phyloP scores from a whole-genome alignment of 2,888 invertebrate species.

The Dioctria linearis region DNA sequence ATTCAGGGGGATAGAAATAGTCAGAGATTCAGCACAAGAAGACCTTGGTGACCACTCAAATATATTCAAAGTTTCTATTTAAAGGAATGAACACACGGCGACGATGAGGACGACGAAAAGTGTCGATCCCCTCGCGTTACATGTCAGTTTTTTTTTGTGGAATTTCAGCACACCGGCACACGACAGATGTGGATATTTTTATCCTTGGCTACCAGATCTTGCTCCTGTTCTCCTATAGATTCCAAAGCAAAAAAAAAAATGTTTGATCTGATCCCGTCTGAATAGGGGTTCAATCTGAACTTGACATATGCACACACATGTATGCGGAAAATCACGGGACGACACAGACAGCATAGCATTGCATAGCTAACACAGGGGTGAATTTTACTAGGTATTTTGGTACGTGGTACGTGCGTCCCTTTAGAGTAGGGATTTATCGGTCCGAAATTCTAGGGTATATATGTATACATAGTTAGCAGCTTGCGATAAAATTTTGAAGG shows the following conservation, averaged over 20 bases:
- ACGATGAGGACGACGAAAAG: slow-evolving; percentile 28
- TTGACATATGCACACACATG: slow-evolving; percentile 48
- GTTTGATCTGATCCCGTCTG: slow-evolving; percentile 42
- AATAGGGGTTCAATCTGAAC: slow-evolving; percentile 21
- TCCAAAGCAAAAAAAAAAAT: slow-evolving; percentile 31
- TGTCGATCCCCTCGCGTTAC: slow-evolving; percentile 53
- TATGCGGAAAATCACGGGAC: slow-evolving; percentile 20
- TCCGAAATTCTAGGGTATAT: not conserved
- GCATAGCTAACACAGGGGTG: not conserved
- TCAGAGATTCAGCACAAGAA: slow-evolving; percentile 4
- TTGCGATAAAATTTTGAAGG: not conserved
- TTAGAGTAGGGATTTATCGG: not conserved
- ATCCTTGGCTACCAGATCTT: slow-evolving; percentile 33
- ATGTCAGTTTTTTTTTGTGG: slow-evolving; percentile 39
- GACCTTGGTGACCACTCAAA: slow-evolving; percentile 26
- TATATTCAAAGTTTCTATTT: slow-evolving; percentile 44
- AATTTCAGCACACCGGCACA: slow-evolving; percentile 48
- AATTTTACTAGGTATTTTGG: not conserved
- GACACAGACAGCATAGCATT: too few species aligned
- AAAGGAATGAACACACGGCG: slow-evolving; percentile 22
- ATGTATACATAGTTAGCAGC: not conserved
- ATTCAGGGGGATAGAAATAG: not conserved
- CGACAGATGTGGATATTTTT: slow-evolving; percentile 52
- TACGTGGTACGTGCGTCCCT: slow-evolving; percentile 39
- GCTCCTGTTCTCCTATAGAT: not conserved